phyloP scores from a whole-genome alignment of 2,113 vertebrate species.

The Poeciliopsis turrubarensis region DNA sequence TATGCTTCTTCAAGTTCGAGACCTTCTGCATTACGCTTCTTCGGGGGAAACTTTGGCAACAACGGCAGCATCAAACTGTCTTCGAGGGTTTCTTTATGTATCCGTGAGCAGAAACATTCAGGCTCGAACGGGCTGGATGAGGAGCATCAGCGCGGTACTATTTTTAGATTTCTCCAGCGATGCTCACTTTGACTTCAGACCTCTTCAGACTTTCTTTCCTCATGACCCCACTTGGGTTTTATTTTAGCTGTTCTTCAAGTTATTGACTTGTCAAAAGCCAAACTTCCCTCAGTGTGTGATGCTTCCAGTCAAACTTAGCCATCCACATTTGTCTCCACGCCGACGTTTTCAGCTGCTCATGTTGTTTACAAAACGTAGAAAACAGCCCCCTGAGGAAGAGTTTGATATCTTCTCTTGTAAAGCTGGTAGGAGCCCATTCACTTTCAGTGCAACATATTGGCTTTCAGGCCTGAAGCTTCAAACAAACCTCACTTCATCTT shows the following conservation, averaged over 20 bases:
- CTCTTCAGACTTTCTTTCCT: background rate
- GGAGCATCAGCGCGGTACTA: background rate
- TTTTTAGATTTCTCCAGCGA: background rate
- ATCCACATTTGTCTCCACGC: background rate
- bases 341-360: background rate
- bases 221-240: background rate
- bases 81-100: background rate
- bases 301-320: background rate
- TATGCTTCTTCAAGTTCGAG: background rate
- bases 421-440: background rate
- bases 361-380: background rate
- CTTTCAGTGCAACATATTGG: background rate
- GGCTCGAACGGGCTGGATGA: background rate
- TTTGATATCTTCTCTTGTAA: background rate
- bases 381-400: background rate
- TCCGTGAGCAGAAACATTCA: background rate
- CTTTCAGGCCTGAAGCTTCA: background rate
- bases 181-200: background rate
- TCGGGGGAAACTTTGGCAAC: background rate
- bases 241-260: background rate
- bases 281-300: background rate
- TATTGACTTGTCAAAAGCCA: background rate
- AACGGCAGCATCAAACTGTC: background rate
- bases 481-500: background rate
- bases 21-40: background rate